phyloP scores from a whole-genome alignment of 64 coral and sea anemone genomes.

The Exaiptasia diaphana region DNA sequence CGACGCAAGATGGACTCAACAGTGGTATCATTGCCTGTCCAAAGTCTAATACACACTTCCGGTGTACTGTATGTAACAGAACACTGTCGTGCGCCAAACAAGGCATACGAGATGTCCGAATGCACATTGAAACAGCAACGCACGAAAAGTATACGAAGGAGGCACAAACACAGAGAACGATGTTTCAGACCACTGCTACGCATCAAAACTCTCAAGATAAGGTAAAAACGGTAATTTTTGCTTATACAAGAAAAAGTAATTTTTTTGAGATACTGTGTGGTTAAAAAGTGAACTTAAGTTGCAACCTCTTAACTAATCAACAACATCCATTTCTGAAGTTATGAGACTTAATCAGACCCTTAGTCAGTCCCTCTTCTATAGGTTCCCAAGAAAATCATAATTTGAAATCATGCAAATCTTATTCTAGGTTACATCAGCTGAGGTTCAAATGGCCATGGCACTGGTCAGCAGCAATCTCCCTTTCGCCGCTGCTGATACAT shows the following conservation, averaged over 20 bases:
- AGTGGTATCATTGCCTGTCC: slow-evolving; percentile 21
- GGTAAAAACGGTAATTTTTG: slow-evolving; percentile 17
- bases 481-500: slow-evolving; percentile 30
- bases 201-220: slow-evolving; percentile 37
- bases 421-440: slow-evolving; percentile 45
- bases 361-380: no score
- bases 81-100: slow-evolving; percentile 35
- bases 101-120: slow-evolving; percentile 43
- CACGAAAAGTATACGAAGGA: slow-evolving; percentile 22
- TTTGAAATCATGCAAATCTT: no score
- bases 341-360: no score
- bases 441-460: slow-evolving; percentile 38
- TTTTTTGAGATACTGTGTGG: no score
- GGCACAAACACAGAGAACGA: slow-evolving; percentile 26
- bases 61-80: slow-evolving; percentile 35
- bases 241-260: neutral
- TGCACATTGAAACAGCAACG: slow-evolving; percentile 26
- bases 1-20: slow-evolving; percentile 18
- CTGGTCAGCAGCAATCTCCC: slow-evolving; percentile 36
- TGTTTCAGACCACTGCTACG: slow-evolving; percentile 35
- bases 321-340: no score
- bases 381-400: no score
- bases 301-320: no score
- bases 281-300: no score
- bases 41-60: neutral